Evolutionary conservation across 2,888 invertebrate genomes (phyloP), one percentile per base, ranked within the genome.

Genomic region (Spatulosminthurus flaviceps): DNA sequence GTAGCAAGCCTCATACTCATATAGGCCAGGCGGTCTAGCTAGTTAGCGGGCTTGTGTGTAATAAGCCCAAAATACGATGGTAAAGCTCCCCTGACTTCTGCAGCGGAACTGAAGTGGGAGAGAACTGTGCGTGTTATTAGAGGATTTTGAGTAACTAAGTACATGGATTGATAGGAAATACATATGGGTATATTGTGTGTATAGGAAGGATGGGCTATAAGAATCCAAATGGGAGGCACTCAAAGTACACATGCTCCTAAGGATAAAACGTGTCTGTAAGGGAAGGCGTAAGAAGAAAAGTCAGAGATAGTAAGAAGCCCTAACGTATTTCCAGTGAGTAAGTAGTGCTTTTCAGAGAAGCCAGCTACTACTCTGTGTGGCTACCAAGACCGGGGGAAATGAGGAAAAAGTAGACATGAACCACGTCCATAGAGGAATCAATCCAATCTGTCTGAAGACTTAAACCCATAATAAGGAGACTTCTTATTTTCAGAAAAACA

Each of bases 401-500:
- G 51, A 43, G 60, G 73, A 73, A 61, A 72, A 73, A 29, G 73
- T 73, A 60, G 73, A 73, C 73, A 60, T 29, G 22, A 73, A 29
- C 73, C 73, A 60, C 34, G 73, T 73, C 73, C 73, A 73, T 73
- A 13, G 60, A 73, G 60, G 73, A 73, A 73, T 73, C 73, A 73
- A 73, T 73, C 73, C 73, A 73, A 73, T 73, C 73, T 73, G 73
- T 73, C 73, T 73, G 60, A 29, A 34, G 61, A 61, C 72, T 72
- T 72, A 72, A 72, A 72, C 73, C 61, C 73, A 61, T 73, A 73
- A 73, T 73, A 73, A 73, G 73, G 51, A 26, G 73, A 73, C 73
- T 73, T 73, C 73, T 73, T 73, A 73, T 73, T 73, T 73, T 61
- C 73, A 43, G 64, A 75, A 75, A 75, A 66, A 64, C 75, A 75